Conservation (phyloP, 2,797 vertebrate genomes). For the Melanotaenia maccullochi region DNA sequence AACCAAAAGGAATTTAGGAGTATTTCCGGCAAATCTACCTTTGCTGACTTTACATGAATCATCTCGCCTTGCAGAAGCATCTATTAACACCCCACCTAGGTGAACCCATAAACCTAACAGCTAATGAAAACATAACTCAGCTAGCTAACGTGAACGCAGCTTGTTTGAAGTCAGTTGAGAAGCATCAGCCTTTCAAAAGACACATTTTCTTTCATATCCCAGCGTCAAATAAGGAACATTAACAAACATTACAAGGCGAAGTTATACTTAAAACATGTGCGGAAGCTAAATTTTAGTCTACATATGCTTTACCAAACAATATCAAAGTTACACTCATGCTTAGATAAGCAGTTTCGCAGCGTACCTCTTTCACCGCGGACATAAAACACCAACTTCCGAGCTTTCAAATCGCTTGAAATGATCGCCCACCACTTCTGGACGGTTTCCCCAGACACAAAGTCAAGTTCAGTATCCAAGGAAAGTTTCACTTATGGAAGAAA, state of each 20-base stretch:
- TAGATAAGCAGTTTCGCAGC: conserved; percentile 69
- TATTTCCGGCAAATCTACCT: conserved; percentile 44
- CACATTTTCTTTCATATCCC: background rate
- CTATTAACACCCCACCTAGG: background rate
- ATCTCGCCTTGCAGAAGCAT: background rate
- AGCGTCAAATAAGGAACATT: background rate
- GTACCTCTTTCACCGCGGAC: conserved; percentile 59
- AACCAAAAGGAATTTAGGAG: conserved; percentile 50
- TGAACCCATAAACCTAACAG: background rate
- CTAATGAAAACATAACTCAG: conserved; percentile 27
- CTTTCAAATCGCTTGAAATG: conserved; percentile 13
- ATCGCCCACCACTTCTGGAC: conserved; percentile 15
- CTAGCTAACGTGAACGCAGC: conserved; percentile 41
- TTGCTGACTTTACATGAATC: background rate
- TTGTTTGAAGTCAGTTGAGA: conserved; percentile 21
- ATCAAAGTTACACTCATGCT: conserved; percentile 68
- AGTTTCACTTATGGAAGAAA: background rate
- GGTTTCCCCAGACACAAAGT: background rate
- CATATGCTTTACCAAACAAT: conserved; percentile 13
- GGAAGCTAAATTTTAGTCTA: background rate
- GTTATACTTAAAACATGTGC: background rate
- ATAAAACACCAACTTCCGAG: conserved; percentile 45
- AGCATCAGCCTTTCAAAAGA: conserved; percentile 33
- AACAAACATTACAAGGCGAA: background rate
- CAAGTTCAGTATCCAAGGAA: conserved; percentile 5